Evolutionary conservation across 2,888 invertebrate genomes (phyloP), one percentile per base, ranked within the genome.

Genomic region (Pimpla rufipes): DNA sequence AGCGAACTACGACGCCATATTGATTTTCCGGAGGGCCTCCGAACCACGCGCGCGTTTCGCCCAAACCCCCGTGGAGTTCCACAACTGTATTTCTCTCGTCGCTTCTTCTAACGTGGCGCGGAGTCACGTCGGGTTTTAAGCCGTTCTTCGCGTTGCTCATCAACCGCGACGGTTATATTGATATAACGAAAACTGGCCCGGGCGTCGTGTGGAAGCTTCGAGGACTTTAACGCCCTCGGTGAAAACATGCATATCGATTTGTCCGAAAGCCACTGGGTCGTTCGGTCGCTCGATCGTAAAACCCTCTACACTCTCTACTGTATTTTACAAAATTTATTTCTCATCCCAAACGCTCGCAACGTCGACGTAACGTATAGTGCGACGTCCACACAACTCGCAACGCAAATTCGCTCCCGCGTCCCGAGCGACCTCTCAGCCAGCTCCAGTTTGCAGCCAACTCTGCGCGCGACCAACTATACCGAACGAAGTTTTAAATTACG

Each of bases 11-110:
- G 82, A 87, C 88, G 86, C 88, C 87, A 89, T 88, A 89, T 89
- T 89, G 89, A 89, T 89, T 89, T 88, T 88, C 88, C 85, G 85
- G 81, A 85, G 88, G 87, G 83, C 87, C 87, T 88, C 85, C 86
- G 85, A 87, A 83, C 79, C 67, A 29, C 29, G 79, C 79, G 67
- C 68, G 79, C 87, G 85, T 87, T 88, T 88, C 88, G 86, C 86
- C 87, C 87, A 87, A 87, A 84, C 82, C 87, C 86, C 86, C 85
- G 86, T 86, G 68, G 84, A 85, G 86, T 86, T 88, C 71, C 86
- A 81, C 86, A 84, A 55, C 37, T 21, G 18, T 16, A 21, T 37
- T 37, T 37, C 21, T 52, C 37, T 18, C 50, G 16, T 40, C 18
- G n/a, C 18, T 52, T 70, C 62, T 59, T 16, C n/a, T 35, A 29